Evolutionary conservation across 2,888 invertebrate species (phyloP).

Genomic region (Orthonevra nobilis): DNA sequence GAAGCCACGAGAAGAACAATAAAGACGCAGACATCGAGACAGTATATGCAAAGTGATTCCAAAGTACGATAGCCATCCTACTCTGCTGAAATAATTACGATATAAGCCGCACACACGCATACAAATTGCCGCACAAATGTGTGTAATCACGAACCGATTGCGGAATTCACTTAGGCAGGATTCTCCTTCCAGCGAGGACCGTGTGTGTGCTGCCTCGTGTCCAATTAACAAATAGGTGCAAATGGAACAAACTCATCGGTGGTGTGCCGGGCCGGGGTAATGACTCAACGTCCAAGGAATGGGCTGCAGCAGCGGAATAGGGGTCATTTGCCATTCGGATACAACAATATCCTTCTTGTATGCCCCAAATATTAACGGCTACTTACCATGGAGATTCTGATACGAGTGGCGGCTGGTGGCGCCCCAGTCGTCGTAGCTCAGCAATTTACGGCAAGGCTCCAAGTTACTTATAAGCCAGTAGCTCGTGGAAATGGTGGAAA

Average conservation of each 20-base stretch:
- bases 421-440: not conserved
- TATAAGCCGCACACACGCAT: conserved; percentile 24
- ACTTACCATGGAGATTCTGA: conserved; percentile 13
- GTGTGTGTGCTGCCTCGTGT: conserved; percentile 6
- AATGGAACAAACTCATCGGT: conserved; percentile 63
- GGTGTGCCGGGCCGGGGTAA: conserved; percentile 42
- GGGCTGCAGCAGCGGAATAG: not conserved
- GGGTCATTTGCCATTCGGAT: conserved; percentile 18
- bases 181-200: conserved; percentile 24
- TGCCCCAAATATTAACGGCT: conserved; percentile 41
- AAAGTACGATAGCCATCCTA: conserved; percentile 13
- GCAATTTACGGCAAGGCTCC: conserved; percentile 19
- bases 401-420: too few species aligned
- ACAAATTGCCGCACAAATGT: conserved; percentile 8
- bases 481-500: not conserved
- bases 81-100: conserved; percentile 27
- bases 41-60: too few species aligned
- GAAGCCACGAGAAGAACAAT: conserved; percentile 8
- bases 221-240: conserved; percentile 72
- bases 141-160: conserved; percentile 43
- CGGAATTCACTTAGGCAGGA: too few species aligned
- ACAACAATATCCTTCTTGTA: too few species aligned
- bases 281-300: conserved; percentile 1
- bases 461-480: conserved; percentile 10
- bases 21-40: conserved; percentile 5